A percentile compares a stretch with the other conserved stretches of the same genome.
phyloP scores from a whole-genome alignment of 2,113 vertebrate species.

The Festucalex cinctus region DNA sequence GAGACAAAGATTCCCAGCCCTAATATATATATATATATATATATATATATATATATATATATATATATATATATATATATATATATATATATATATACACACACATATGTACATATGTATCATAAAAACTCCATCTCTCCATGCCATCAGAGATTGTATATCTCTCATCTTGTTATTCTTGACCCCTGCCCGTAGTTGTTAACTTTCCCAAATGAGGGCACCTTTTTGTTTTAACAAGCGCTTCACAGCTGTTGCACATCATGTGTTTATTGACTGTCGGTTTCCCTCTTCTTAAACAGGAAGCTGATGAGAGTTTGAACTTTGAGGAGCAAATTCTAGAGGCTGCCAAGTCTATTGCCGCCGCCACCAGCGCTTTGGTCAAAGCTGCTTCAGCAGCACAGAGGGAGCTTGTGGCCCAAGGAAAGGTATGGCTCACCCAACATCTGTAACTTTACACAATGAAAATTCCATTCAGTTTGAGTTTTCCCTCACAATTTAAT shows the following conservation, averaged over 20 bases:
- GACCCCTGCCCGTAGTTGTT: neutral
- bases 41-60: no score
- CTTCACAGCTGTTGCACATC: neutral
- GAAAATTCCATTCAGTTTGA: neutral
- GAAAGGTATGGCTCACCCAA: constrained; percentile 80
- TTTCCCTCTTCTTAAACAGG: constrained; percentile 67
- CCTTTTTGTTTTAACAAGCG: neutral
- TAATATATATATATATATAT: no score
- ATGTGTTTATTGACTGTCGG: constrained; percentile 15
- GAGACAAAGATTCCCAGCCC: no score
- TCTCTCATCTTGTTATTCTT: neutral
- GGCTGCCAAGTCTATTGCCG: constrained; percentile 96
- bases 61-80: no score
- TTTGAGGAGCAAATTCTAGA: constrained; percentile 98
- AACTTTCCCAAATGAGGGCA: neutral
- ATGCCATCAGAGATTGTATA: no score
- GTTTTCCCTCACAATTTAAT: neutral
- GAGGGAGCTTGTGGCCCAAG: constrained; percentile 93
- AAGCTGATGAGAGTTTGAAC: constrained; percentile 95
- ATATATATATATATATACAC: no score
- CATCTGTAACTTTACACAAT: neutral
- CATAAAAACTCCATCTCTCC: no score
- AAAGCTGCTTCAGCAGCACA: constrained; percentile 96
- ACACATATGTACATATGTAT: no score
- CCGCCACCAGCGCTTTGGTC: constrained; percentile 93